Evolutionary conservation across 2,113 vertebrate species (phyloP).

Genomic region (Rhinoptilus africanus): DNA sequence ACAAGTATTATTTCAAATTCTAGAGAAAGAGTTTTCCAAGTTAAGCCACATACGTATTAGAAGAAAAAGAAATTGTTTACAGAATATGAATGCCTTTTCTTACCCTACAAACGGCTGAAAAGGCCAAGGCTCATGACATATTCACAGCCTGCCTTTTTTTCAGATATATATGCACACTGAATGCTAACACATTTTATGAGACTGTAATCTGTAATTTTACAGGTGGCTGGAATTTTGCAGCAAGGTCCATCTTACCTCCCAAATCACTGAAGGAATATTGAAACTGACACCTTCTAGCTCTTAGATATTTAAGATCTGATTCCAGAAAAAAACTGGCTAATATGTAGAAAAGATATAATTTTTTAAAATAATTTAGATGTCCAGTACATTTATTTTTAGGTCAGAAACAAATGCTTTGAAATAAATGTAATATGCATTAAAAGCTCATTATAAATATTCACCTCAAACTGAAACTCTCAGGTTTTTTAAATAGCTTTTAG

Average conservation of each 20-base stretch:
- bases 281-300: neutral
- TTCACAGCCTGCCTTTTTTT: neutral
- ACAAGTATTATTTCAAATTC: neutral
- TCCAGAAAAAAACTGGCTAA: neutral
- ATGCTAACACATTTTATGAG: neutral
- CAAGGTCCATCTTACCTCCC: neutral
- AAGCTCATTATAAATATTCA: neutral
- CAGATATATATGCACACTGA: neutral
- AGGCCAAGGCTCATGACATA: neutral
- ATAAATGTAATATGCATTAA: neutral
- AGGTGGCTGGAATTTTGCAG: neutral
- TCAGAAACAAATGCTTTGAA: neutral
- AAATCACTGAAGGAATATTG: neutral
- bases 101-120: neutral
- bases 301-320: neutral
- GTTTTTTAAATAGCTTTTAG: neutral
- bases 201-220: neutral
- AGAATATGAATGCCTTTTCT: neutral
- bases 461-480: neutral
- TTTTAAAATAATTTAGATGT: neutral
- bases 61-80: neutral
- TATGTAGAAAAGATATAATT: neutral
- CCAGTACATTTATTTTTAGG: neutral
- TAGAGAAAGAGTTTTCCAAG: neutral
- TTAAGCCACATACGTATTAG: neutral